Percentiles rank a stretch among this genome's conserved stretches.
phyloP scores from a whole-genome alignment of 1,140 invertebrate species.

The Vollenhovia emeryi region DNA sequence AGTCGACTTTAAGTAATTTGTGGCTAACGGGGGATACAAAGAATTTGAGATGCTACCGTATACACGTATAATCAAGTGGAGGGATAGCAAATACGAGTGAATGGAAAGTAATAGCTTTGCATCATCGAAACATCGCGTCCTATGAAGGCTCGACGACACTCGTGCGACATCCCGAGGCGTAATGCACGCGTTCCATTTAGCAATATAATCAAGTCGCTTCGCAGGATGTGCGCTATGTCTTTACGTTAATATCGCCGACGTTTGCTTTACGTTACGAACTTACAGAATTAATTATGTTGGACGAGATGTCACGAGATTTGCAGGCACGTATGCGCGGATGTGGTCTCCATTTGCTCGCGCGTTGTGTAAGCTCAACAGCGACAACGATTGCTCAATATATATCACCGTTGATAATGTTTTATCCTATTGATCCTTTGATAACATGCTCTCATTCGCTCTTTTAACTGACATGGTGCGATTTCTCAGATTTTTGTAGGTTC shows the following conservation, averaged over 20 bases:
- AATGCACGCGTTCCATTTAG: conserved; percentile 5
- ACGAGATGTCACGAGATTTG: conserved; percentile 18
- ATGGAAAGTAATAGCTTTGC: conserved; percentile 3
- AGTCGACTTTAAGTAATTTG: not conserved
- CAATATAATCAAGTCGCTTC: conserved; percentile 6
- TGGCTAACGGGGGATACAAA: not conserved
- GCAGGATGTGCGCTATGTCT: not conserved
- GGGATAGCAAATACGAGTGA: not conserved
- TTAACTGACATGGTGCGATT: conserved; percentile 26
- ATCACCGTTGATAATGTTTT: conserved; percentile 30
- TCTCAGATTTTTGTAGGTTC: not conserved
- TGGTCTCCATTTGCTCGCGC: conserved; percentile 26
- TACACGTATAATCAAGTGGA: not conserved
- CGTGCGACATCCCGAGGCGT: not conserved
- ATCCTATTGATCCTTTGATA: conserved; percentile 15
- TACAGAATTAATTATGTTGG: conserved; percentile 29
- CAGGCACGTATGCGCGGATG: not conserved
- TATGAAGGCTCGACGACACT: not conserved
- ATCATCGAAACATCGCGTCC: not conserved
- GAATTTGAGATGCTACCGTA: not conserved
- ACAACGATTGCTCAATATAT: conserved; percentile 64
- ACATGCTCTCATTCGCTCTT: conserved; percentile 2
- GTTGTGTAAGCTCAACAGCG: conserved; percentile 49
- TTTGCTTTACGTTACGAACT: conserved; percentile 36
- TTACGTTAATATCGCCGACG: not conserved